Base-by-base conservation (phyloP, 2,888 invertebrate species). In the Mythimna loreyi region DNA sequence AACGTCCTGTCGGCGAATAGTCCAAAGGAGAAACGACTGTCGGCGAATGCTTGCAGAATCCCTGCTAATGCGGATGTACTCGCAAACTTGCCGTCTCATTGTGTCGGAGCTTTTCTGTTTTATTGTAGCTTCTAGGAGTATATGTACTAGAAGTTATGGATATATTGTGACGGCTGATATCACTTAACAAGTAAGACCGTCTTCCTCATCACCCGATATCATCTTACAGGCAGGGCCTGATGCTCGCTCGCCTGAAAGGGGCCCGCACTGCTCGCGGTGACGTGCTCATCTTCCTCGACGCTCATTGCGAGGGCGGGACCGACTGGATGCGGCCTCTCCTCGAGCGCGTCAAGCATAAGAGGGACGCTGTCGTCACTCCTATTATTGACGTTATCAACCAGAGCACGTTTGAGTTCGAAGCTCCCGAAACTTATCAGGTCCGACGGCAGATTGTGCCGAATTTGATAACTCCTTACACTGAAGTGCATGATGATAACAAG, bases 381-480 rank as follows among this genome's bases (percentile, higher is more conserved):
- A 98, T 99, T 76, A 99, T 99, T 74, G 99, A 99, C 94, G 98
- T 98, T 50, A 98, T 99, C 76, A 98, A 98, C 90, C 92, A 98
- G 86, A 96, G 97, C 81, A 97, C 97, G 16, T 96, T 99, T 89
- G 96, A 97, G 64, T 72, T 93, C 2, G 81, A 93, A 11, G 89
- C 88, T 0, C 85, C 93, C 1, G 88, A 91, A 3, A 75, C 86
- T 13, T 94, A 92, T 63, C 95, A 96, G 95, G 95, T 75, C 58
- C 16, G 64, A 11, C 21, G 23, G 40, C 50, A 7, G 21, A 25
- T 7, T 28, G 19, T 25, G n/a, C 7, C 49, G 5, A 47, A 21
- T 36, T 36, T 49, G 47, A 49, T 33, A 36, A 5, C 40, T 40
- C 19, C 21, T 36, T 36, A 49, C 36, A 50, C 21, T 2, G 9